Evolutionary conservation across 2,113 vertebrate genomes (phyloP).

Genomic region (Proteles cristata): DNA sequence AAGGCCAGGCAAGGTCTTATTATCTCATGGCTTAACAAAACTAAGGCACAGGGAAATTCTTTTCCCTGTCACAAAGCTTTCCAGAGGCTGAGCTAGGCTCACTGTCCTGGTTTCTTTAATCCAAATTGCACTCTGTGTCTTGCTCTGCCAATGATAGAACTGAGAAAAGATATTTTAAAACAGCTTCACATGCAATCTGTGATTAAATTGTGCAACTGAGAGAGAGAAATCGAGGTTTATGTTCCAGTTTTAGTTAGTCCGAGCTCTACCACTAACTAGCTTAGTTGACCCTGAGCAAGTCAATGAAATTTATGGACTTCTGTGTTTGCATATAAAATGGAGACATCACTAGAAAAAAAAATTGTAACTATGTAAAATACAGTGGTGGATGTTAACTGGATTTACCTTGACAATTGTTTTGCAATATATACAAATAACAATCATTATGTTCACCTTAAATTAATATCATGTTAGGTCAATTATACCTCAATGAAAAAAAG

Average conservation of each 20-base stretch:
- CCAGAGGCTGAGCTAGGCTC: background rate
- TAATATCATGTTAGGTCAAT: background rate
- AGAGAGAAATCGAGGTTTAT: conserved; percentile 1
- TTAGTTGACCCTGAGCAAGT: conserved; percentile 3
- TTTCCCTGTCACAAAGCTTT: background rate
- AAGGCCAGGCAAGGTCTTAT: background rate
- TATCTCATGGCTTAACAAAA: background rate
- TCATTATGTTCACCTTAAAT: background rate
- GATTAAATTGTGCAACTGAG: conserved; percentile 29
- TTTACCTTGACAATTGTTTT: background rate
- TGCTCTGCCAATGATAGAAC: conserved; percentile 21
- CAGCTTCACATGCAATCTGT: conserved; percentile 34
- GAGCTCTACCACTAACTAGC: background rate
- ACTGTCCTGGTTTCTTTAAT: background rate
- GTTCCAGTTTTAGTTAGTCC: background rate
- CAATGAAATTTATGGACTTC: background rate
- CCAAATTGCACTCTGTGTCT: conserved; percentile 21
- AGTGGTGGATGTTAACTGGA: background rate
- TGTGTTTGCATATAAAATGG: background rate
- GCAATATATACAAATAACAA: background rate
- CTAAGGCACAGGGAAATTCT: background rate
- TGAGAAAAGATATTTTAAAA: conserved; percentile 55
- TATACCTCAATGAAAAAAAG: background rate
- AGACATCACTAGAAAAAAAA: background rate
- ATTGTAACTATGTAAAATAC: background rate